Evolutionary conservation across 2,113 vertebrate genomes (phyloP).

Genomic region (Carassius carassius): DNA sequence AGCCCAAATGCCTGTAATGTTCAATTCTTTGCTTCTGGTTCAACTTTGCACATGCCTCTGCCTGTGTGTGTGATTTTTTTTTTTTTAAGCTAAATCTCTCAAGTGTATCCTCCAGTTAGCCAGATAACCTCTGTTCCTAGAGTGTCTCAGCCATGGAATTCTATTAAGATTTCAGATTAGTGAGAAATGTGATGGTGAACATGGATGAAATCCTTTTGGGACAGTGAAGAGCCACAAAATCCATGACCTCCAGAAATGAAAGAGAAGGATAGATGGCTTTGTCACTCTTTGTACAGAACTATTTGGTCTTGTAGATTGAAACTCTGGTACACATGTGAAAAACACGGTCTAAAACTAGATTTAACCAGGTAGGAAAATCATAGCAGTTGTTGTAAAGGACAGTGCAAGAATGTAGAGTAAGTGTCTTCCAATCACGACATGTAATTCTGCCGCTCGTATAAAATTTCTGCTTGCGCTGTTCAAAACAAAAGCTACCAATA

Average conservation of each 20-base stretch:
- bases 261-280: conserved; percentile 48
- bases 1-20: conserved; percentile 26
- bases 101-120: conserved; percentile 64
- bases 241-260: conserved; percentile 59
- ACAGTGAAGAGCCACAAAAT: conserved; percentile 5
- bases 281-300: neutral
- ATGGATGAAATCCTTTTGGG: conserved; percentile 41
- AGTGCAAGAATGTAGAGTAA: conserved; percentile 39
- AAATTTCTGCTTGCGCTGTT: conserved; percentile 47
- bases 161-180: conserved; percentile 65
- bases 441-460: conserved; percentile 37
- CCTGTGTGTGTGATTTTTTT: too few species aligned
- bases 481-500: conserved; percentile 25
- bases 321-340: neutral
- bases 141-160: conserved; percentile 65
- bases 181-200: conserved; percentile 54
- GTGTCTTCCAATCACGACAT: conserved; percentile 31
- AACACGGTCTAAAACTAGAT: neutral
- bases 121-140: conserved; percentile 58
- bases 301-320: conserved; percentile 3
- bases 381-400: conserved; percentile 38
- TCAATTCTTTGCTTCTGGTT: conserved; percentile 49
- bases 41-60: conserved; percentile 27
- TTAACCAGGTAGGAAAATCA: conserved; percentile 28
- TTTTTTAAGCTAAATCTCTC: conserved; percentile 59